Conservation (phyloP, 2,797 vertebrate genomes). For the Sternarchorhynchus goeldii region DNA sequence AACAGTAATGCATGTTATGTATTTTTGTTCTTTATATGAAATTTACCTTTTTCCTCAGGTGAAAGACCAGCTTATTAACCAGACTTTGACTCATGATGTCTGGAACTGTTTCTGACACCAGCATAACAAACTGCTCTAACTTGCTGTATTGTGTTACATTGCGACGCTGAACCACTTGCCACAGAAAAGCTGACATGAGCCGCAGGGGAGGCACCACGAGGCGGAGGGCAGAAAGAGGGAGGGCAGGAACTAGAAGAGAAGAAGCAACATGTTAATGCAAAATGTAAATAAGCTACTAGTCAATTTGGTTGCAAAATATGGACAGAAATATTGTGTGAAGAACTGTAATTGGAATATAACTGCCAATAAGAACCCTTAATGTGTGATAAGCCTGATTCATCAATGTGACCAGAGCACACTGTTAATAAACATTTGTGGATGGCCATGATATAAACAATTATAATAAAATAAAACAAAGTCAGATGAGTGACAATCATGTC, state of each 20-base stretch:
- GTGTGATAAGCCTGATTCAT: too few relatives aligned
- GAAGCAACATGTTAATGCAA: background rate
- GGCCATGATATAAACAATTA: too few relatives aligned
- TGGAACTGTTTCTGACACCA: conserved; percentile 73
- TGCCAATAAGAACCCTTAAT: too few relatives aligned
- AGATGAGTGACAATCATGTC: too few relatives aligned
- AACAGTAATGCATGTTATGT: background rate
- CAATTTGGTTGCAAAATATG: too few relatives aligned
- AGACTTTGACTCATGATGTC: conserved; percentile 77
- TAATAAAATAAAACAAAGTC: too few relatives aligned
- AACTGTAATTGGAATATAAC: too few relatives aligned
- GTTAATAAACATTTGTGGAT: too few relatives aligned
- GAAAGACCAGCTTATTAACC: conserved; percentile 75
- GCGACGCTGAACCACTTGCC: conserved; percentile 71
- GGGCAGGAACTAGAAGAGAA: conserved; percentile 47
- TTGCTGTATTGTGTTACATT: conserved; percentile 72
- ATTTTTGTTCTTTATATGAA: background rate
- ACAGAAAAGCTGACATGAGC: conserved; percentile 76
- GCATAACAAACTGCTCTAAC: conserved; percentile 76
- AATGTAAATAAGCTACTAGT: too few relatives aligned
- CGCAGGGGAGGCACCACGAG: conserved; percentile 76
- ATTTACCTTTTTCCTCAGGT: conserved; percentile 79
- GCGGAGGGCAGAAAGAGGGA: conserved; percentile 71
- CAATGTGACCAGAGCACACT: too few relatives aligned
- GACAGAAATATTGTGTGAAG: too few relatives aligned